These are phyloP conservation scores for Diphyllodes magnificus DNA, from an alignment of 2,113 vertebrate species.

Conservation along the genomic window DNA sequence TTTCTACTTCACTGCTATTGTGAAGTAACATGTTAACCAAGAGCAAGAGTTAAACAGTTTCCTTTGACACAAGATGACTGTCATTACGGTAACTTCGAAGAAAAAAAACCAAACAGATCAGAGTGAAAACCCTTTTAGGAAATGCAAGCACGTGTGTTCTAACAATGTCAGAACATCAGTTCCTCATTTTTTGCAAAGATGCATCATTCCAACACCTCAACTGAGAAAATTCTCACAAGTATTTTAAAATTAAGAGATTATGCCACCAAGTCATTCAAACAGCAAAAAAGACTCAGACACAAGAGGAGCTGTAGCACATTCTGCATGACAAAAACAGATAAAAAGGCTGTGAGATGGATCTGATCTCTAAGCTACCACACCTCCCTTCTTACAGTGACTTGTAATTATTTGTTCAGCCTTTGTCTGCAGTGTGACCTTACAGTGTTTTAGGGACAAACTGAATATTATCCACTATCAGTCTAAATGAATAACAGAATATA, in stretches of 20 bases:
- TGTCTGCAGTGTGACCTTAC: neutral
- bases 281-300: neutral
- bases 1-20: neutral
- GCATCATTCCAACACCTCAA: neutral
- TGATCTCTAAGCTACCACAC: neutral
- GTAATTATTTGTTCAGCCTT: neutral
- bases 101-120: neutral
- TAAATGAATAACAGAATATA: neutral
- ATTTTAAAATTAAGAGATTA: neutral
- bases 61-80: neutral
- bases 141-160: neutral
- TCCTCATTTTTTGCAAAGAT: neutral
- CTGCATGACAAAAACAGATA: neutral
- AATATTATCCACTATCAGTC: neutral
- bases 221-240: neutral
- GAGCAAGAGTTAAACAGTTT: neutral
- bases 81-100: neutral
- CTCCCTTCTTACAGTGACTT: neutral
- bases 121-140: neutral
- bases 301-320: neutral
- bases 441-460: neutral
- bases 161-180: neutral
- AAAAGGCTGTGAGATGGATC: neutral
- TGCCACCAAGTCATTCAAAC: neutral
- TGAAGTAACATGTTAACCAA: neutral